Evolutionary conservation across 2,888 invertebrate genomes (phyloP), one percentile per base, ranked within the genome.

Genomic region (Tanytarsus gracilentus): DNA sequence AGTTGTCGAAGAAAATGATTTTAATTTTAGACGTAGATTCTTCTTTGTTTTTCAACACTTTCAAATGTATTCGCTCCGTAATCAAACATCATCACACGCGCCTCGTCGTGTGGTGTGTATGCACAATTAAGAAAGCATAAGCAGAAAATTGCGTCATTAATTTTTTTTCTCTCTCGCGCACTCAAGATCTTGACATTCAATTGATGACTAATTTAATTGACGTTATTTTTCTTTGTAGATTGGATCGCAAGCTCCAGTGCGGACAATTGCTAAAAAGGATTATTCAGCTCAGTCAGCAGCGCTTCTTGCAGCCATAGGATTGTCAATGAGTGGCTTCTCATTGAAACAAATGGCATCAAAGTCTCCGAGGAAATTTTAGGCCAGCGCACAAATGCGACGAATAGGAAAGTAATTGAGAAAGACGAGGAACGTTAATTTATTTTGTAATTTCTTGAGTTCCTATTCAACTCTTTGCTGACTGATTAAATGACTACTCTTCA

Each of bases 351-450:
- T 58, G 29, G 48, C 30, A 29, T 2, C 44, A 8, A 58, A 48
- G 14, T 55, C 49, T 16, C 30, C 58, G 30, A 48, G 30, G 26
- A 58, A 58, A 16, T 44, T 58, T 48, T 48, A 58, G 30, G 5
- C 11, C 14, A 4, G 9, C 44, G n/a, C 2, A 4, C 3, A 4
- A 3, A 44, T 23, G 44, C 44, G 18, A 8, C n/a, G 14, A 30
- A 5, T 11, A 30, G n/a, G n/a, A 30, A 30, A 30, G 9, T 30
- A 30, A 30, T 1, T 33, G 14, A 33, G 14, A 4, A 7, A 33
- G 14, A 33, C 5, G 5, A 44, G 3, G 11, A 9, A 21, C 16
- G 18, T 18, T 48, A 7, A 48, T 48, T 23, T 21, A 48, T n/a
- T n/a, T n/a, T n/a, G n/a, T n/a, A n/a, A n/a, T n/a, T n/a, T n/a